Evolutionary conservation across 2,888 invertebrate species (phyloP), one percentile per base, ranked within the genome.

Genomic region (Eurytoma adleriae): DNA sequence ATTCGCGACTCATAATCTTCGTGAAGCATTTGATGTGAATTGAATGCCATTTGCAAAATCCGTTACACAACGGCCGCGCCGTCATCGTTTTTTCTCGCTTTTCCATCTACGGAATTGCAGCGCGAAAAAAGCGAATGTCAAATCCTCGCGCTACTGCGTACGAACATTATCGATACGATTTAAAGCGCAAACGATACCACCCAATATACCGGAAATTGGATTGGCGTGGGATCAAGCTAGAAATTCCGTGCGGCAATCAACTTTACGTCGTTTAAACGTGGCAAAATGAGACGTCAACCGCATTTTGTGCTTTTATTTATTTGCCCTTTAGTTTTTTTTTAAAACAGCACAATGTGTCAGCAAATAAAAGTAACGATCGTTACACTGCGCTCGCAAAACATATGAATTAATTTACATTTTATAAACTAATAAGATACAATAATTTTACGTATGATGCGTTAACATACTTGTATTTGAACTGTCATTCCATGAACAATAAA

Each of bases 191-290:
- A 81, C 81, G 83, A 83, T 71, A 82, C 75, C 80, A 77, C 76
- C 72, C 83, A 78, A 83, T 83, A 83, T 79, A 70, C 70, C 70
- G 81, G 80, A 84, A 84, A 85, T 84, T 84, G 83, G 84, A 83
- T 84, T 85, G 84, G 84, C 83, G 72, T 74, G 54, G 70, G 62
- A 83, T 81, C 83, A 85, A 85, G 69, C 62, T 64, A 71, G 75
- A 81, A 83, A 76, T 62, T 61, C 48, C 16, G 56, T 1, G 52
- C 54, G 74, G 66, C 48, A 50, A 78, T 78, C 70, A 57, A 73
- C 30, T 78, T 73, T 61, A 50, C 67, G 54, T 76, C 76, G 68
- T 64, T 77, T 78, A 68, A 72, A 10, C 54, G 54, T 27, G 52
- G 77, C 68, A 69, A 68, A 68, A 71, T 62, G 62, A 27, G 48